Base-by-base conservation (phyloP, 2,797 vertebrate genomes). In the Mus caroli region DNA sequence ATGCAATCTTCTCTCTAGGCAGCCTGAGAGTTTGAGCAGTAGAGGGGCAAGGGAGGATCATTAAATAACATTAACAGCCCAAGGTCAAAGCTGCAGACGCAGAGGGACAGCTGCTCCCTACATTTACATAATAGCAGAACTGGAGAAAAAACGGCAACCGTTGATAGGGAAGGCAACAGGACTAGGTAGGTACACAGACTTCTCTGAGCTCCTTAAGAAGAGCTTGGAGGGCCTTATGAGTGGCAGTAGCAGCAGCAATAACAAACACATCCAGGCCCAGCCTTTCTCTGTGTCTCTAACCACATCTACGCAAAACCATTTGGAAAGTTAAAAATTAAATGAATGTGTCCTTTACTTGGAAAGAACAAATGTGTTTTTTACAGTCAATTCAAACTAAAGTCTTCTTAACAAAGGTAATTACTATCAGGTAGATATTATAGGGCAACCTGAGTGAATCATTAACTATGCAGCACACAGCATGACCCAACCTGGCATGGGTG, bases 401-500 rank as follows among this genome's bases (percentile, higher is more conserved):
- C 84, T 73, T 92, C 86, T 90, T 92, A 77, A 85, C 56, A 64
- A 85, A 92, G 80, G 75, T 78, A 83, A 87, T 80, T 67, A 69
- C 19, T 43, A 50, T 4, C 26, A 82, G 84, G 92, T 7, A 79
- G 69, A 28, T 77, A 86, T 56, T 73, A 75, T 9, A 9, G 11
- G 24, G 40, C 15, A 94, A 40, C 50, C 75, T 52, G 64, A 88
- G 75, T 92, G 94, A 94, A 96, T 94, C 69, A 96, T 96, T 92
- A 26, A 88, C 93, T 46, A 20, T 0, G 20, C 6, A 62, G 95
- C 82, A 88, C 78, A 85, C 3, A 75, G 69, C 6, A 24, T 19
- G 78, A 54, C 46, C 50, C 31, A 9, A 10, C 13, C 50, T 52
- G 82, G 85, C 85, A 8, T 26, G 67, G 76, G 9, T 43, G 24